These are phyloP conservation scores for Mayetiola destructor DNA, from an alignment of 2,888 invertebrate genomes.

Conservation along the genomic window DNA sequence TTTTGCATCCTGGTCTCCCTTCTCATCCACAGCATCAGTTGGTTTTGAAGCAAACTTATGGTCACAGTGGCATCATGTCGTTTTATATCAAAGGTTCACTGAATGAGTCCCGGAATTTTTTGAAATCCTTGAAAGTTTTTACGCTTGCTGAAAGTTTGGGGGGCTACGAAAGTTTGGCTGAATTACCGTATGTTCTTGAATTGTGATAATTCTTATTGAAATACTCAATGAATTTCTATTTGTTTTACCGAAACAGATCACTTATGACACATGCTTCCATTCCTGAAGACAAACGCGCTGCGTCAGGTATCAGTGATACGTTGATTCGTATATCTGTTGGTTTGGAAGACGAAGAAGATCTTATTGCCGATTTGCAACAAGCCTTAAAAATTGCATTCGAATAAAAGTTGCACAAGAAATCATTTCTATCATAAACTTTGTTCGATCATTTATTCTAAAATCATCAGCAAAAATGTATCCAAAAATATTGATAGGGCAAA, in stretches of 20 bases:
- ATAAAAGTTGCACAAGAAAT: not conserved
- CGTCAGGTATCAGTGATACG: slow-evolving; percentile 68
- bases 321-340: slow-evolving; percentile 82
- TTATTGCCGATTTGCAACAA: slow-evolving; percentile 68
- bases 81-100: slow-evolving; percentile 71
- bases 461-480: too few relatives aligned
- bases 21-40: slow-evolving; percentile 77
- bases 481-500: not conserved
- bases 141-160: slow-evolving; percentile 87
- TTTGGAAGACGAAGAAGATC: slow-evolving; percentile 72
- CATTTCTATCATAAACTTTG: too few relatives aligned
- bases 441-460: too few relatives aligned
- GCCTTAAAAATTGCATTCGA: slow-evolving; percentile 46
- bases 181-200: slow-evolving; percentile 63
- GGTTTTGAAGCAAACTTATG: slow-evolving; percentile 63
- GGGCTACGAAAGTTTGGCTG: slow-evolving; percentile 87
- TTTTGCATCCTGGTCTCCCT: slow-evolving; percentile 71
- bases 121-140: slow-evolving; percentile 64
- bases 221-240: not conserved
- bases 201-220: not conserved
- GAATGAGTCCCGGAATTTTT: slow-evolving; percentile 55
- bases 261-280: slow-evolving; percentile 94
- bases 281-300: slow-evolving; percentile 52
- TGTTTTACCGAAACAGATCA: slow-evolving; percentile 39
- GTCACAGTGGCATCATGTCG: slow-evolving; percentile 85